phyloP scores from a whole-genome alignment of 2,797 vertebrate species.

The Prunella strophiata region DNA sequence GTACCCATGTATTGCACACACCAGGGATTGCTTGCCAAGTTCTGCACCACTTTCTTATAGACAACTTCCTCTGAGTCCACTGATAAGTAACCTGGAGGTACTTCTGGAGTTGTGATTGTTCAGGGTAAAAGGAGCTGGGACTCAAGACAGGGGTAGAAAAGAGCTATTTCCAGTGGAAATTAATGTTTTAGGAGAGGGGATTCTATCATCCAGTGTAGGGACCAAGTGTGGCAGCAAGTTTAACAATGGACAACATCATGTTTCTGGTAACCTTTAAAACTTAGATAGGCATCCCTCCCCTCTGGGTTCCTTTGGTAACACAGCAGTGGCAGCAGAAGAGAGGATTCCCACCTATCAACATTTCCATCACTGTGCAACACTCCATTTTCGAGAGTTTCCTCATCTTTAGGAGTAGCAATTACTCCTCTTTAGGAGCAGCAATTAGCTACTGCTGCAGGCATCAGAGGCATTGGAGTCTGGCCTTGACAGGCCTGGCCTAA shows the following conservation, averaged over 20 bases:
- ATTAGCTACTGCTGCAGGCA: not conserved
- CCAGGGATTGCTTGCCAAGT: not conserved
- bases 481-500: not conserved
- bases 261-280: not conserved
- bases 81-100: not conserved
- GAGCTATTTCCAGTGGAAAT: not conserved
- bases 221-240: not conserved
- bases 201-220: not conserved
- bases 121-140: not conserved
- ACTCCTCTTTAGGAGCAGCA: not conserved
- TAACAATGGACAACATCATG: not conserved
- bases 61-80: not conserved
- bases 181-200: not conserved
- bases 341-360: not conserved
- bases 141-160: not conserved
- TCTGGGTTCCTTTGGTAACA: not conserved
- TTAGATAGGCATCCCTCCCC: not conserved
- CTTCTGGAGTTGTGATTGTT: not conserved
- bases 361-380: not conserved
- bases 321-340: not conserved
- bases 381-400: not conserved
- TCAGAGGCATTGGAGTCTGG: not conserved
- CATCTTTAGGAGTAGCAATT: not conserved
- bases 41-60: not conserved
- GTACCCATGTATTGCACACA: accelerated